Conservation (phyloP, 2,113 vertebrate genomes). For the Rhabdornis inornatus region DNA sequence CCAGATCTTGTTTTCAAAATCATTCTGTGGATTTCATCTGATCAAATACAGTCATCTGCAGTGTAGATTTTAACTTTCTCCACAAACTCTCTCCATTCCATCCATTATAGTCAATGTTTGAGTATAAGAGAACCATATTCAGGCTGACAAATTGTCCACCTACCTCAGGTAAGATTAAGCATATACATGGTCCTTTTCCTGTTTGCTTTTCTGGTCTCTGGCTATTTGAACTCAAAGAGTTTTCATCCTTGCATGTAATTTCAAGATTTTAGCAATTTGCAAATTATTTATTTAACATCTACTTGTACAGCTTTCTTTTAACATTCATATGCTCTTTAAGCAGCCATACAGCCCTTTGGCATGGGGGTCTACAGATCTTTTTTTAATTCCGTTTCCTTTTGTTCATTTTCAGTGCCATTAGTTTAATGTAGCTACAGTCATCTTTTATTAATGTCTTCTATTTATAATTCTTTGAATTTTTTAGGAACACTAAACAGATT, state of each 20-base stretch:
- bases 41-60: neutral
- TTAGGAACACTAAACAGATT: neutral
- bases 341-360: neutral
- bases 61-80: neutral
- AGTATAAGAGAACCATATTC: neutral
- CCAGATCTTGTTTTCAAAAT: neutral
- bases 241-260: neutral
- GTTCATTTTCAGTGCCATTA: neutral
- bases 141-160: neutral
- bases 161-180: neutral
- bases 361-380: neutral
- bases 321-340: neutral
- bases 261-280: neutral
- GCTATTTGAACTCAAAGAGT: neutral
- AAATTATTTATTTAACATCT: neutral
- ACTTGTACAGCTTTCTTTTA: neutral
- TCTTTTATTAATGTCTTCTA: neutral
- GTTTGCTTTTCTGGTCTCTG: neutral
- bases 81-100: neutral
- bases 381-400: neutral
- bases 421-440: neutral
- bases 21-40: neutral
- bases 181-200: neutral
- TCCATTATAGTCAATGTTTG: neutral
- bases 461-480: neutral